Percentiles rank a stretch among this genome's conserved stretches.
These are phyloP conservation scores for Panagrolaimus sp. DNA, from an alignment of 1,140 invertebrate genomes.

Conservation along the genomic window DNA sequence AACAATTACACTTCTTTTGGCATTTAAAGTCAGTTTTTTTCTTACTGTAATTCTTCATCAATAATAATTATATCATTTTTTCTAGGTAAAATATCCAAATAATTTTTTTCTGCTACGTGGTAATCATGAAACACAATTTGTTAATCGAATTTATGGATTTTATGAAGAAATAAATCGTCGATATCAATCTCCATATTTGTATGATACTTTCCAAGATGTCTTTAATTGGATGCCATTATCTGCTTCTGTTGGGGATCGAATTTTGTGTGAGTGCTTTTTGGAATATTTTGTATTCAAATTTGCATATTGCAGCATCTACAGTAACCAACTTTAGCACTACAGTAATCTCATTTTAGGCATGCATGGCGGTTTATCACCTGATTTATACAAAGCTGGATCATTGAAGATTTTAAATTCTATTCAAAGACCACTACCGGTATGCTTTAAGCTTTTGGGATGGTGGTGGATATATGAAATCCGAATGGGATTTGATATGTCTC, in stretches of 20 bases:
- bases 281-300: too few relatives aligned
- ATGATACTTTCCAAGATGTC: slow-evolving; percentile 61
- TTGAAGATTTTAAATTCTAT: slow-evolving; percentile 10
- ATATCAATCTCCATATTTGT: slow-evolving; percentile 16
- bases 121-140: slow-evolving; percentile 68
- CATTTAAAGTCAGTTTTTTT: slow-evolving; percentile 4
- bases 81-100: slow-evolving; percentile 19
- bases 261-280: slow-evolving; percentile 63
- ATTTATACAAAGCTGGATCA: slow-evolving; percentile 61
- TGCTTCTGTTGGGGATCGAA: slow-evolving; percentile 78
- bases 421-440: slow-evolving; percentile 10
- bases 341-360: slow-evolving; percentile 72
- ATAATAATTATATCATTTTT: background rate
- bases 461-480: too few relatives aligned
- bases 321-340: too few relatives aligned
- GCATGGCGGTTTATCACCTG: slow-evolving; percentile 74
- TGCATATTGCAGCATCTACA: too few relatives aligned
- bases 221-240: slow-evolving; percentile 62
- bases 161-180: slow-evolving; percentile 28
- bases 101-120: slow-evolving; percentile 60
- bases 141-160: slow-evolving; percentile 61
- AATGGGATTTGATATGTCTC: too few relatives aligned
- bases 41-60: background rate
- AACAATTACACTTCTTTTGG: slow-evolving; percentile 41
- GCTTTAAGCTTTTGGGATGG: background rate